phyloP scores from a whole-genome alignment of 2,888 invertebrate species.

The Drymonia ruficornis region DNA sequence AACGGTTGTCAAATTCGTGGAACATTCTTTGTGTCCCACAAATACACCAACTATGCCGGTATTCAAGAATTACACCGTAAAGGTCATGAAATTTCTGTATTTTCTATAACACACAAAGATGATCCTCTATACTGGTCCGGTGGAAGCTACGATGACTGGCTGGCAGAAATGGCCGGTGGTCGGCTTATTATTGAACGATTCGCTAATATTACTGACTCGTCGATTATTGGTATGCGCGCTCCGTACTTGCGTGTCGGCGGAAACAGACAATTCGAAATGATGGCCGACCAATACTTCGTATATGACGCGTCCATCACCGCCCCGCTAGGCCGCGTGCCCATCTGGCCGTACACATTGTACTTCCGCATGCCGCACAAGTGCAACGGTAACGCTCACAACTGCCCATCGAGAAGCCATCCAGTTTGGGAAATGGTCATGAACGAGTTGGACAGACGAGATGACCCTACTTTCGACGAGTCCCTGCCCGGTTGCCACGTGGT shows the following conservation, averaged over 20 bases:
- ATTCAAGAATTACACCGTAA: slow-evolving; percentile 94
- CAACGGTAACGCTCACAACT: slow-evolving; percentile 97
- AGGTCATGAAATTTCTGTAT: slow-evolving; percentile 96
- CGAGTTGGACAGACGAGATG: slow-evolving; percentile 96
- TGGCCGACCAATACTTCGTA: slow-evolving; percentile 97
- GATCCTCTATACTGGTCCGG: slow-evolving; percentile 96
- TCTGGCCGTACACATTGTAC: slow-evolving; percentile 99
- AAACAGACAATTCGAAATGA: slow-evolving; percentile 98
- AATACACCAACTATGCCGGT: slow-evolving; percentile 96
- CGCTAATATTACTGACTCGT: slow-evolving; percentile 96
- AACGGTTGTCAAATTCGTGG: slow-evolving; percentile 95
- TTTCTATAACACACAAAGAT: slow-evolving; percentile 96
- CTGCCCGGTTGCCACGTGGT: slow-evolving; percentile 97
- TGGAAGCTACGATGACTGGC: slow-evolving; percentile 95
- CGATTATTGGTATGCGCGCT: slow-evolving; percentile 94
- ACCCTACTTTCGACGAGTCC: slow-evolving; percentile 96
- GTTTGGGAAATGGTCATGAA: slow-evolving; percentile 99
- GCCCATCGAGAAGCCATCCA: slow-evolving; percentile 95
- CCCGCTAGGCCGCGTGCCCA: slow-evolving; percentile 93
- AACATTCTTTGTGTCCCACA: slow-evolving; percentile 96
- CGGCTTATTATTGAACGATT: slow-evolving; percentile 94
- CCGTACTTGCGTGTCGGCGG: slow-evolving; percentile 96
- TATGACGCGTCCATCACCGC: slow-evolving; percentile 98
- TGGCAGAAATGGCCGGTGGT: slow-evolving; percentile 97
- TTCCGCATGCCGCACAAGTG: slow-evolving; percentile 98